Percentiles rank a stretch among this genome's conserved stretches.
phyloP scores from a whole-genome alignment of 2,888 invertebrate species.

The Monoplex corrugatus region DNA sequence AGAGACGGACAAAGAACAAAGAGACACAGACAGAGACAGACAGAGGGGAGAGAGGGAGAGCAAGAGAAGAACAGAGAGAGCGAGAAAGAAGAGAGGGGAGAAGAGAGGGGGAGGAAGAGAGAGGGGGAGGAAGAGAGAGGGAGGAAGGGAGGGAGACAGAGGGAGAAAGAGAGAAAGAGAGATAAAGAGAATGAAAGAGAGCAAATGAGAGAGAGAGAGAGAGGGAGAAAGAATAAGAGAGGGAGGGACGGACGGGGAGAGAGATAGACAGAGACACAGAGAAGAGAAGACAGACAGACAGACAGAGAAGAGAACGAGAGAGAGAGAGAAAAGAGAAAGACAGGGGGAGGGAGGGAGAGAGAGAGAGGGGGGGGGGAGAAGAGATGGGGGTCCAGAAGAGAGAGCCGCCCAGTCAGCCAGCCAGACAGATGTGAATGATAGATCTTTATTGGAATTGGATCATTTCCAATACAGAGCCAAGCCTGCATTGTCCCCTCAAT shows the following conservation, averaged over 20 bases:
- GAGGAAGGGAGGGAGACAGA: background rate
- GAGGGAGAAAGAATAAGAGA: background rate
- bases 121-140: background rate
- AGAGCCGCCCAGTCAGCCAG: background rate
- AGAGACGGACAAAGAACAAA: too few relatives aligned
- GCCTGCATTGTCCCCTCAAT: too few relatives aligned
- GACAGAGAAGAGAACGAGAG: too few relatives aligned
- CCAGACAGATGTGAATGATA: background rate
- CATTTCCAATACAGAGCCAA: too few relatives aligned
- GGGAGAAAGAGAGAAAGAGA: conserved; percentile 29
- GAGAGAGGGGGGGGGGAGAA: background rate
- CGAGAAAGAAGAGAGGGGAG: too few relatives aligned
- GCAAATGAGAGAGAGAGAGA: conserved; percentile 27
- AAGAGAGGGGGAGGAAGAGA: too few relatives aligned
- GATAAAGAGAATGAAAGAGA: background rate
- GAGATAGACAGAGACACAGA: background rate
- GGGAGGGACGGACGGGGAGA: background rate
- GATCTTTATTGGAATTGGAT: too few relatives aligned
- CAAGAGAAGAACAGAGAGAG: too few relatives aligned
- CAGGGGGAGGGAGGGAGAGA: background rate
- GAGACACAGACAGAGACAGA: too few relatives aligned
- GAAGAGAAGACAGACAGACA: too few relatives aligned
- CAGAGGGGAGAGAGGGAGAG: too few relatives aligned
- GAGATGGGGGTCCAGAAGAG: background rate
- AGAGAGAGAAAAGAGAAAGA: conserved; percentile 14